phyloP scores from a whole-genome alignment of 1,140 invertebrate species.

The Coenobita brevimanus region DNA sequence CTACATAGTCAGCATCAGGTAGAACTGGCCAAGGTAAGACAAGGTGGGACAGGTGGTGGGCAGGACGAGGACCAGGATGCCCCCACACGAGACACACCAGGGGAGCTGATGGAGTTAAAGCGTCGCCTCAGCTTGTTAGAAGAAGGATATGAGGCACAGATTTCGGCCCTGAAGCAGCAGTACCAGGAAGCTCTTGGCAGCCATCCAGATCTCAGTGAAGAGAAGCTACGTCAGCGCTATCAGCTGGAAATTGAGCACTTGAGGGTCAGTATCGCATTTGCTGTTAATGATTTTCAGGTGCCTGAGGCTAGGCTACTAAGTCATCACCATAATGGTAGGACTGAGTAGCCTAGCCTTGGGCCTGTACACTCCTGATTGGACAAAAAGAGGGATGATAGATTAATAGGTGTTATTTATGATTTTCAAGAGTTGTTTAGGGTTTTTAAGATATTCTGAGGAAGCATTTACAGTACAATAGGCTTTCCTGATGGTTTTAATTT shows the following conservation, averaged over 20 bases:
- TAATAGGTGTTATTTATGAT: too few relatives aligned
- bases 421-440: too few relatives aligned
- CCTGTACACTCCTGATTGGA: too few relatives aligned
- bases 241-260: conserved; percentile 91
- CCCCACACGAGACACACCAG: conserved; percentile 55
- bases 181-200: conserved; percentile 67
- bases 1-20: conserved; percentile 74
- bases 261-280: conserved; percentile 76
- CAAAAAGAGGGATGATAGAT: too few relatives aligned
- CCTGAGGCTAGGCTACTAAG: too few relatives aligned
- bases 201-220: conserved; percentile 76
- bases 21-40: conserved; percentile 73
- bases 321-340: too few relatives aligned
- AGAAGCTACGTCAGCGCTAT: conserved; percentile 84
- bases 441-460: too few relatives aligned
- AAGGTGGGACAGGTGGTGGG: conserved; percentile 29
- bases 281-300: too few relatives aligned
- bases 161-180: conserved; percentile 60
- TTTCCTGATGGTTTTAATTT: too few relatives aligned
- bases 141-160: conserved; percentile 78
- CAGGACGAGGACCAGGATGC: conserved; percentile 77
- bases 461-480: too few relatives aligned
- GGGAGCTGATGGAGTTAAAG: conserved; percentile 75
- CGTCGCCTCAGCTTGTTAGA: conserved; percentile 81
- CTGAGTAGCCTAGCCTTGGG: too few relatives aligned